phyloP scores from a whole-genome alignment of 2,888 invertebrate species.

The Drosophila anomelani region DNA sequence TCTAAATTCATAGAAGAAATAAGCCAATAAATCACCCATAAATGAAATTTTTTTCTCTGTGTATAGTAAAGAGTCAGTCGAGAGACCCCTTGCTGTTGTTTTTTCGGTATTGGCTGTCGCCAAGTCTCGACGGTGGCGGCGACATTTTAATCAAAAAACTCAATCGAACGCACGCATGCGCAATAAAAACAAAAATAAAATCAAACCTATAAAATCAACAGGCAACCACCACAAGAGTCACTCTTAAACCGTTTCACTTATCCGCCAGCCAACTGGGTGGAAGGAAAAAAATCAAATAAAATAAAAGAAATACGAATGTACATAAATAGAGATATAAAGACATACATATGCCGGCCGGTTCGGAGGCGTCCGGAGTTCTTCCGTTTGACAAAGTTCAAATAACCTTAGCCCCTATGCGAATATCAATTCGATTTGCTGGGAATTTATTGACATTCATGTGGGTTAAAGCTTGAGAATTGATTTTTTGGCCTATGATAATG shows the following conservation, averaged over 20 bases:
- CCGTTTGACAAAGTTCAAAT: slow-evolving; percentile 58
- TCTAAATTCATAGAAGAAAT: not conserved
- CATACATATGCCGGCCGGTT: slow-evolving; percentile 27
- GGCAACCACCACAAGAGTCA: slow-evolving; percentile 36
- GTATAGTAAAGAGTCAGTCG: slow-evolving; percentile 1
- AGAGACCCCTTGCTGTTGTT: slow-evolving; percentile 40
- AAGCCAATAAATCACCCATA: not conserved
- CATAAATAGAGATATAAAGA: slow-evolving; percentile 27
- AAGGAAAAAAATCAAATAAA: not conserved
- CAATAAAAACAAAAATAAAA: slow-evolving; percentile 75
- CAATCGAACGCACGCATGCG: slow-evolving; percentile 83
- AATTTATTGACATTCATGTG: slow-evolving; percentile 68
- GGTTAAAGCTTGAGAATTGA: slow-evolving; percentile 38
- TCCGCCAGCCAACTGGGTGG: not conserved
- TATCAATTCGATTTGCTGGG: slow-evolving; percentile 66
- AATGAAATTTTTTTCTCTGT: not conserved
- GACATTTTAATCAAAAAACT: slow-evolving; percentile 81
- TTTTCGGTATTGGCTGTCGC: slow-evolving; percentile 57
- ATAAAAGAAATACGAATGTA: slow-evolving; percentile 9
- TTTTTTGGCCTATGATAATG: slow-evolving; percentile 11
- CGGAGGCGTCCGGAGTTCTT: slow-evolving; percentile 32
- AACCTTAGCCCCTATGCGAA: slow-evolving; percentile 73
- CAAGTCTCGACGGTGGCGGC: slow-evolving; percentile 65
- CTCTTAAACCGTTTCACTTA: slow-evolving; percentile 61
- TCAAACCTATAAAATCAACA: slow-evolving; percentile 67